Evolutionary conservation across 1,140 invertebrate genomes (phyloP).

Genomic region (Aphelenchoides fujianensis): DNA sequence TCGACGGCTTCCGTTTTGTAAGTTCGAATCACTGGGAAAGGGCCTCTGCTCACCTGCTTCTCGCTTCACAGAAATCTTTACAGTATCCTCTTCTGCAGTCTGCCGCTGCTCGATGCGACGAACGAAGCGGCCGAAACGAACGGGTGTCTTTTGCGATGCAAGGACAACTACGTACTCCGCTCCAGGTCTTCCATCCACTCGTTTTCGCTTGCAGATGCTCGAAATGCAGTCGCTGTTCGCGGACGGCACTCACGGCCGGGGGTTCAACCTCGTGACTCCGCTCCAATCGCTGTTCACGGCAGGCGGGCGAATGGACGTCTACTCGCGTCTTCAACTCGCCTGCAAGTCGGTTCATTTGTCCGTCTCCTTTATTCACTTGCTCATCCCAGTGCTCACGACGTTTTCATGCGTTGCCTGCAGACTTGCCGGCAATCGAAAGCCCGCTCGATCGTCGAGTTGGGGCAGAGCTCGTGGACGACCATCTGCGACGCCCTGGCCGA

Average conservation of each 20-base stretch:
- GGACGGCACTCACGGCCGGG: conserved; percentile 23
- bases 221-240: conserved; percentile 33
- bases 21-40: too few relatives aligned
- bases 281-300: conserved; percentile 30
- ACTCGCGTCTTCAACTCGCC: conserved; percentile 22
- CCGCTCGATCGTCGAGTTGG: conserved; percentile 16
- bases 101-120: not conserved
- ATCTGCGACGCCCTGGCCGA: conserved; percentile 38
- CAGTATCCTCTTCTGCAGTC: not conserved
- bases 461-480: conserved; percentile 27
- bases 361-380: not conserved
- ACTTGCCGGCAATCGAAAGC: conserved; percentile 25
- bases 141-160: conserved; percentile 31
- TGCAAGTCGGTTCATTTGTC: conserved; percentile 26
- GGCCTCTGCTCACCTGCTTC: too few relatives aligned
- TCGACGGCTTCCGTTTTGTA: too few relatives aligned
- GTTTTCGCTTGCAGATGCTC: conserved; percentile 34
- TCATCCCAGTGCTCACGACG: conserved; percentile 15
- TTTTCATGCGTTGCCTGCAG: conserved; percentile 29
- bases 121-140: not conserved
- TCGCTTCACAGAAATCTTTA: too few relatives aligned
- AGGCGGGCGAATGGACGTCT: not conserved
- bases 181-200: not conserved
- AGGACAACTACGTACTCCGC: conserved; percentile 40
- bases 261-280: conserved; percentile 33